phyloP scores from a whole-genome alignment of 2,888 invertebrate species.

The Diabrotica balteata region DNA sequence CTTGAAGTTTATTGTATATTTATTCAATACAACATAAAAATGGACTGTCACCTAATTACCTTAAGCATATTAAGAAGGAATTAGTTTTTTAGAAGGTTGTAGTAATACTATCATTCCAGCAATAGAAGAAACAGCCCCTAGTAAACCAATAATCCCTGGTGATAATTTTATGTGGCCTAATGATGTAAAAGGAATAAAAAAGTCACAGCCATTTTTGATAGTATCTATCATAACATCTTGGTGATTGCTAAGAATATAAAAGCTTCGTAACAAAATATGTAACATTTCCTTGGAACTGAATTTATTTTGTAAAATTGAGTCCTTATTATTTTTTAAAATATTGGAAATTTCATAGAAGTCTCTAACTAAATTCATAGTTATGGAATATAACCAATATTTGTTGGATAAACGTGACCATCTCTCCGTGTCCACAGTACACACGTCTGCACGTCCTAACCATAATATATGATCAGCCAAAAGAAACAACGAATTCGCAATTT shows the following conservation, averaged over 20 bases:
- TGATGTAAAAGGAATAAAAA: constrained; percentile 85
- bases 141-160: constrained; percentile 77
- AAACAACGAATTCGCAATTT: constrained; percentile 79
- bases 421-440: constrained; percentile 71
- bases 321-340: constrained; percentile 65
- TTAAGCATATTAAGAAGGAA: constrained; percentile 60
- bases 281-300: constrained; percentile 40
- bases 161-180: constrained; percentile 80
- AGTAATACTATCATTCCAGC: constrained; percentile 79
- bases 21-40: too few species aligned
- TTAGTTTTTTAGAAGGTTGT: constrained; percentile 79
- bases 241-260: constrained; percentile 57
- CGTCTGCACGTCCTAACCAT: constrained; percentile 81
- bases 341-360: constrained; percentile 85
- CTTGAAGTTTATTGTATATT: too few species aligned
- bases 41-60: too few species aligned
- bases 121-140: constrained; percentile 82
- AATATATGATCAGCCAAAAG: constrained; percentile 86
- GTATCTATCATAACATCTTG: constrained; percentile 82
- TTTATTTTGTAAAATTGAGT: constrained; percentile 41
- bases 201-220: constrained; percentile 84
- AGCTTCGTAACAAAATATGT: constrained; percentile 44
- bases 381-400: constrained; percentile 85
- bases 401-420: constrained; percentile 79
- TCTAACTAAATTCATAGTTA: constrained; percentile 79